Evolutionary conservation across 2,797 vertebrate genomes (phyloP).

Genomic region (Centroberyx gerrardi): DNA sequence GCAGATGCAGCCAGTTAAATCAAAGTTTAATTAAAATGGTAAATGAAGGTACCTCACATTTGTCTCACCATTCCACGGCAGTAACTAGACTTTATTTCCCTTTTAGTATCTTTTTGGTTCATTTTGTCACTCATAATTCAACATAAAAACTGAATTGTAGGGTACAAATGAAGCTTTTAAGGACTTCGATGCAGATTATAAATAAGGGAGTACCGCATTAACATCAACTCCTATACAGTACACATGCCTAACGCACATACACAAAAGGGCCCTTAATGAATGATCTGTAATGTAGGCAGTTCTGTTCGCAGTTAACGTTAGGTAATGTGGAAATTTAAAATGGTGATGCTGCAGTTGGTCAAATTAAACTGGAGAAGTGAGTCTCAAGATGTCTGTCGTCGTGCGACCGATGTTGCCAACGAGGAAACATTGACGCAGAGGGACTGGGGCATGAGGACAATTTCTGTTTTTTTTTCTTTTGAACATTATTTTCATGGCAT

Average conservation of each 20-base stretch:
- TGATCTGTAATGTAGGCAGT: background rate
- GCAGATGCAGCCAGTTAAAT: too few species aligned
- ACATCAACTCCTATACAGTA: background rate
- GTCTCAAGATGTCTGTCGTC: constrained; percentile 6
- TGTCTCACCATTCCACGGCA: background rate
- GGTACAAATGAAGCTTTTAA: constrained; percentile 9
- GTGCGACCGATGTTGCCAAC: constrained; percentile 7
- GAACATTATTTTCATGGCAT: constrained; percentile 19
- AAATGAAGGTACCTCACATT: too few species aligned
- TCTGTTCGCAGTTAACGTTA: constrained; percentile 26
- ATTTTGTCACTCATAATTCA: constrained; percentile 13
- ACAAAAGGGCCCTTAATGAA: too few species aligned
- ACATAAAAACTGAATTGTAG: too few species aligned
- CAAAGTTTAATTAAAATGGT: too few species aligned
- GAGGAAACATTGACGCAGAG: constrained; percentile 11
- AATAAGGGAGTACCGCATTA: constrained; percentile 27
- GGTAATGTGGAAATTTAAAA: constrained; percentile 40
- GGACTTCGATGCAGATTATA: background rate
- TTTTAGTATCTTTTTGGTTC: background rate
- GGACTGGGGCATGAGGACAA: constrained; percentile 13
- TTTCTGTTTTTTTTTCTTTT: constrained; percentile 16
- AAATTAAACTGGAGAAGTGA: constrained; percentile 48
- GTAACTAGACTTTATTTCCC: background rate
- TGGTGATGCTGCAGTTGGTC: constrained; percentile 16
- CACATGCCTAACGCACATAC: too few species aligned